phyloP scores from a whole-genome alignment of 2,888 invertebrate genomes.

The Lycaena phlaeas region DNA sequence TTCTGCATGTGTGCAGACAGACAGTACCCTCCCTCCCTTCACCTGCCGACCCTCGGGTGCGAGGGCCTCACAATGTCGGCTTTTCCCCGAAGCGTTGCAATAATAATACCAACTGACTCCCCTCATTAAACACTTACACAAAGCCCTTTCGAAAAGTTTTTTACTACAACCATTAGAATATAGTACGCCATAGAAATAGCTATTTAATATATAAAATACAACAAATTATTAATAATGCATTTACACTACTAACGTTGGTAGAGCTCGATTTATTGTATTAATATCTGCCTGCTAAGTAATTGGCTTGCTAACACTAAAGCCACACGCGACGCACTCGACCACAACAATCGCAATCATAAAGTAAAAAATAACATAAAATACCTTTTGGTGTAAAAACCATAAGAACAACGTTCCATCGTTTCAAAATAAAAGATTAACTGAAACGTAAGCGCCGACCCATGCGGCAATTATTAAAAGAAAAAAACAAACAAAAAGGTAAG shows the following conservation, averaged over 20 bases:
- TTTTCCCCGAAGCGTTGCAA: constrained; percentile 58
- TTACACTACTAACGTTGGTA: not conserved
- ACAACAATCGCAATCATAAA: constrained; percentile 56
- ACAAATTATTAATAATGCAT: not conserved
- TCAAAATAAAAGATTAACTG: constrained; percentile 73
- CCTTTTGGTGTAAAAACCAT: constrained; percentile 87
- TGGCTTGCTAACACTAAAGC: constrained; percentile 19
- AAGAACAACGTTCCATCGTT: constrained; percentile 86
- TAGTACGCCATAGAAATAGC: not conserved
- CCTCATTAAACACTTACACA: constrained; percentile 17
- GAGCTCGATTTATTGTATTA: not conserved
- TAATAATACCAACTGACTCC: constrained; percentile 47
- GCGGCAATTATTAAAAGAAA: constrained; percentile 63
- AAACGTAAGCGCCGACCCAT: constrained; percentile 70
- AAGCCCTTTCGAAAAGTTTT: constrained; percentile 22
- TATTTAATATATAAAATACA: not conserved
- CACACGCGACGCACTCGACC: constrained; percentile 63
- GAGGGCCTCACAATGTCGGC: constrained; percentile 59
- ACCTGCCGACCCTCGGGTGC: constrained; percentile 57
- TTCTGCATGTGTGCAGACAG: constrained; percentile 66
- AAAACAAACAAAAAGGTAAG: constrained; percentile 65
- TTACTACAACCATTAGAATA: constrained; percentile 14
- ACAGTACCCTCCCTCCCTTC: constrained; percentile 61
- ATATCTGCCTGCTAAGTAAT: not conserved
- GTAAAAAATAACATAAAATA: constrained; percentile 76